These are phyloP conservation scores for Esox lucius DNA, from an alignment of 2,797 vertebrate species.

Conservation along the genomic window DNA sequence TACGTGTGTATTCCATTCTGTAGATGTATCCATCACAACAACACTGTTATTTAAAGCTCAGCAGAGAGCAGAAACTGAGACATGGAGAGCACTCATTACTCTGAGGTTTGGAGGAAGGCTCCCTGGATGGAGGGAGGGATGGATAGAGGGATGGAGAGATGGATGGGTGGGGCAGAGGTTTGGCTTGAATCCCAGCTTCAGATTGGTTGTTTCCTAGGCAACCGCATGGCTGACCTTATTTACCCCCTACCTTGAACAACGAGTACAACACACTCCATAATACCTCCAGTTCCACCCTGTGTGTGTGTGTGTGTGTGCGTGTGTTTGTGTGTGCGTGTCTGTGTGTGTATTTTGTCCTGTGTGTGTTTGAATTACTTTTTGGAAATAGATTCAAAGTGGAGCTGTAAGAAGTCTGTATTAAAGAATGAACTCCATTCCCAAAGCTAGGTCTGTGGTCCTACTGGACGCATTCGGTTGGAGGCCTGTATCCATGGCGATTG, in stretches of 20 bases:
- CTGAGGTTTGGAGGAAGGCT: slow-evolving; percentile 63
- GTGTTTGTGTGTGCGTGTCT: not conserved
- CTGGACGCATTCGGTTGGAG: slow-evolving; percentile 57
- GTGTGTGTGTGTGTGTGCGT: not conserved
- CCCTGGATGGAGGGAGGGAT: slow-evolving; percentile 43
- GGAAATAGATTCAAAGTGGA: slow-evolving; percentile 1
- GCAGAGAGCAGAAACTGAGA: slow-evolving; percentile 52
- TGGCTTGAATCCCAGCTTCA: slow-evolving; percentile 59
- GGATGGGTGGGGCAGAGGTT: slow-evolving; percentile 61
- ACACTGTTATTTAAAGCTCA: slow-evolving; percentile 63
- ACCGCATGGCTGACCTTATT: slow-evolving; percentile 73
- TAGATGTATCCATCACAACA: slow-evolving; percentile 53
- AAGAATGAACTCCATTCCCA: not conserved
- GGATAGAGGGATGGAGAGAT: slow-evolving; percentile 25
- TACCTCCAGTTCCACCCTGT: not conserved
- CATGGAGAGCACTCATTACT: slow-evolving; percentile 72
- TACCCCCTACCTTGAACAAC: slow-evolving; percentile 41
- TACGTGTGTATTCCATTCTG: not conserved
- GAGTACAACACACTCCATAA: no score
- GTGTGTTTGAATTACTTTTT: not conserved
- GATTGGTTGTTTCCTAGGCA: slow-evolving; percentile 71
- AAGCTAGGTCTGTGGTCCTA: slow-evolving; percentile 28
- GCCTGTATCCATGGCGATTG: slow-evolving; percentile 53
- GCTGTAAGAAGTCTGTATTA: not conserved
- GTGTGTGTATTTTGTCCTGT: not conserved